Evolutionary conservation across 2,888 invertebrate species (phyloP).

Genomic region (Torymus auratus): DNA sequence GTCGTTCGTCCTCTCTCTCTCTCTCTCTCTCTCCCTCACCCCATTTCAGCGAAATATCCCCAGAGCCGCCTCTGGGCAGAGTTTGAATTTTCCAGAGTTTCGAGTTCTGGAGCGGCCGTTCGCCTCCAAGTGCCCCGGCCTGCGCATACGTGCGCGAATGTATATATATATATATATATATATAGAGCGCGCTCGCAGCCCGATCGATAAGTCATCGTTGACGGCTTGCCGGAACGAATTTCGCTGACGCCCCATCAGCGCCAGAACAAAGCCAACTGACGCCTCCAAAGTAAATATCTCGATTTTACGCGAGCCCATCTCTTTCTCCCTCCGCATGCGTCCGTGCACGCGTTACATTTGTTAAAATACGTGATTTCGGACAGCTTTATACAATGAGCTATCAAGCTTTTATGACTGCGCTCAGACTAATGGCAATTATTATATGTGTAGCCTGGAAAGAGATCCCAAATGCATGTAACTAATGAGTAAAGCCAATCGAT

Average conservation of each 20-base stretch:
- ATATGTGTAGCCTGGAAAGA: too few species aligned
- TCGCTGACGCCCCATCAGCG: constrained; percentile 59
- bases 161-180: neutral
- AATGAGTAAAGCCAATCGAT: too few species aligned
- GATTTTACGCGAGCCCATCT: constrained; percentile 37
- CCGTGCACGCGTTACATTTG: neutral
- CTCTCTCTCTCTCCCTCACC: constrained; percentile 21
- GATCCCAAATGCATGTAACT: too few species aligned
- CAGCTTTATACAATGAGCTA: neutral
- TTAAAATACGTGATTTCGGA: neutral
- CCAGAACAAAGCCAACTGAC: constrained; percentile 59
- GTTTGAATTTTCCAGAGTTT: constrained; percentile 67
- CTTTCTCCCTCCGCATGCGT: constrained; percentile 5
- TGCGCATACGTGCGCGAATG: neutral
- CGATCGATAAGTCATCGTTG: constrained; percentile 69
- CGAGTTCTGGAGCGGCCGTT: constrained; percentile 60
- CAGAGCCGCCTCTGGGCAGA: constrained; percentile 60
- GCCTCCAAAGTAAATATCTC: constrained; percentile 54
- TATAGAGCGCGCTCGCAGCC: neutral
- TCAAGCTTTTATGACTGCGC: neutral
- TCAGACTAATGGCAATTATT: neutral
- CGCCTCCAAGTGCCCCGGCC: constrained; percentile 10
- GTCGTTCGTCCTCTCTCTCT: constrained; percentile 17
- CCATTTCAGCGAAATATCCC: neutral
- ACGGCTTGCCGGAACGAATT: constrained; percentile 64